Conservation (phyloP, 1,140 invertebrate genomes). For the Drosophila erecta region DNA sequence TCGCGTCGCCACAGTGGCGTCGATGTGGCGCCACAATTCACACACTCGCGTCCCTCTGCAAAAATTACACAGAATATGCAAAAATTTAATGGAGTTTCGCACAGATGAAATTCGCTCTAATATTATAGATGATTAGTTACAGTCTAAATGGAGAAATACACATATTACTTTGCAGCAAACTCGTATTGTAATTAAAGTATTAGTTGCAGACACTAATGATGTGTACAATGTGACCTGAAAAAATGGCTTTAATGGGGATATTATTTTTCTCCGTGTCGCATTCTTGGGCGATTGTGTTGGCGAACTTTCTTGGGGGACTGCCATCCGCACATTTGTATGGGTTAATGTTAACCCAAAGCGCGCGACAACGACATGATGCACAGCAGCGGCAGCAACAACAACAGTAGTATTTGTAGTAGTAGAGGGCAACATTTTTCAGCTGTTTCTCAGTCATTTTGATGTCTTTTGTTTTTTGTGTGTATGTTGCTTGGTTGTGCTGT, state of each 20-base stretch:
- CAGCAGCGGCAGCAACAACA: constrained; percentile 36
- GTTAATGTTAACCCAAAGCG: constrained; percentile 35
- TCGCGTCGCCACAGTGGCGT: constrained; percentile 98
- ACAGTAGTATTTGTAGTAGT: constrained; percentile 3
- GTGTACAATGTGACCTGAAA: constrained; percentile 27
- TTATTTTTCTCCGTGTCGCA: constrained; percentile 33
- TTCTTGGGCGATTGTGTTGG: constrained; percentile 21
- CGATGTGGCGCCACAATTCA: constrained; percentile 98
- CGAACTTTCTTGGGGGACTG: constrained; percentile 28
- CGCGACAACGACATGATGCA: constrained; percentile 46
- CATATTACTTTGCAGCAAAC: neutral
- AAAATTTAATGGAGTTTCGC: neutral
- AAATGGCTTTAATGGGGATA: constrained; percentile 17
- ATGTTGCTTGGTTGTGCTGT: constrained; percentile 37
- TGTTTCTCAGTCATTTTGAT: constrained; percentile 71
- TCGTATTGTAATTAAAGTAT: constrained; percentile 6
- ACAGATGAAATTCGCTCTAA: too few species aligned
- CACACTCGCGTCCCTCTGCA: constrained; percentile 97
- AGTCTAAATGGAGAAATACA: too few species aligned
- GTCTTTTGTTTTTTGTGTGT: constrained; percentile 35
- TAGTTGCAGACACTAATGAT: constrained; percentile 7
- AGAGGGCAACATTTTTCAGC: constrained; percentile 73
- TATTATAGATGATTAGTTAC: neutral
- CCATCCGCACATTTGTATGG: constrained; percentile 29
- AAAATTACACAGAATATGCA: constrained; percentile 38